Base-by-base conservation (phyloP, 2,797 vertebrate species). In the Crypturellus tataupa region DNA sequence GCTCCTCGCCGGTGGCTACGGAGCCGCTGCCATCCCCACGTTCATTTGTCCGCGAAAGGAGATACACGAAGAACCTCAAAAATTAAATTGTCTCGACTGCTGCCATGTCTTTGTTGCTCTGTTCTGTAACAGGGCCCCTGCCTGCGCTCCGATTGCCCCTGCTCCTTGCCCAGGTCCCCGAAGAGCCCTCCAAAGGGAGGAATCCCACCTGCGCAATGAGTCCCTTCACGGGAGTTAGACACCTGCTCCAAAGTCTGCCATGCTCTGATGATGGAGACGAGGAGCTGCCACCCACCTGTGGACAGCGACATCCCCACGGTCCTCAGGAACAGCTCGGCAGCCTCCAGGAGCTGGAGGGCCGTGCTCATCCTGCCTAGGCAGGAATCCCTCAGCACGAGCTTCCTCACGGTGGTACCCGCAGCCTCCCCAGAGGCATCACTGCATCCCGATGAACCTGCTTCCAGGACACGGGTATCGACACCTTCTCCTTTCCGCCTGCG, bases 21-120 rank as follows among this genome's bases (percentile, higher is more conserved):
- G 96, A 93, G 96, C 89, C 91, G 60, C 84, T 63, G 86, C 80
- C 95, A 93, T 95, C 90, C 88, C 89, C 94, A 86, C 89, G 97
- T 93, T 96, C 94, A 97, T 95, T 96, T 93, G 93, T 96, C 81
- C 93, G 82, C 68, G 93, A 96, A 94, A 95, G 84, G 92, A 94
- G 68, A 91, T 85, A 81, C 65, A 89, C 2, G 39, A 94, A 94
- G 80, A 96, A 86, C 55, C 78, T 90, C 62, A 59, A 90, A 85
- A 94, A 94, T 49, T 44, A 95, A 70, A 8, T 46, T 71, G 76
- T 87, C 88, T 65, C 64, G 90, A 67, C 69, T 73, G 75, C 56
- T 44, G 21, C 12, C 71, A 16, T 25, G 40, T 91, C 70, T 89
- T 58, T 42, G 76, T 94, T 95, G 70, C 93, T 89, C 6, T 1